Conservation (phyloP, 2,113 vertebrate species). For the Laterallus jamaicensis region DNA sequence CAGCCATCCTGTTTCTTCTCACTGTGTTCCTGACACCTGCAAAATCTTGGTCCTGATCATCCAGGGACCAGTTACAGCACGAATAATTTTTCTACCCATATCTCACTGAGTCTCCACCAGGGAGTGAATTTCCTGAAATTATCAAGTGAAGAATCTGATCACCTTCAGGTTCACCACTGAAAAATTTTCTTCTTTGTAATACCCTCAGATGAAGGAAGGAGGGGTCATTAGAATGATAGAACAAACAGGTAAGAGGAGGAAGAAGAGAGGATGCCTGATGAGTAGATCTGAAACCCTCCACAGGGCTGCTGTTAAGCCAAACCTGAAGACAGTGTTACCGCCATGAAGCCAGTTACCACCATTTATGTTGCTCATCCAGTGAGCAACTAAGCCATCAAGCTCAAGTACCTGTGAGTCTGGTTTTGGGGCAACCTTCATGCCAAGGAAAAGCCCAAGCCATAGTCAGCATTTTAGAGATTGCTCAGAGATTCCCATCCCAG, state of each 20-base stretch:
- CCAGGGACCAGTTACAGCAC: background rate
- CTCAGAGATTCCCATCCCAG: background rate
- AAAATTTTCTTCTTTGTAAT: background rate
- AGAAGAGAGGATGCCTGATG: background rate
- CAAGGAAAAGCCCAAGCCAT: background rate
- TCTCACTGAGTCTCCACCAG: background rate
- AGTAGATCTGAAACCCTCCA: background rate
- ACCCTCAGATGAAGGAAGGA: background rate
- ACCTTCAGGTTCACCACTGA: background rate
- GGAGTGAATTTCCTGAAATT: background rate
- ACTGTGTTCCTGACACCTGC: background rate
- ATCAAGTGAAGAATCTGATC: background rate
- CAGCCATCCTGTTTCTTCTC: background rate
- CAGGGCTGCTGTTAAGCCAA: background rate
- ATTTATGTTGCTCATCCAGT: background rate
- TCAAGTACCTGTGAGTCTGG: conserved; percentile 5
- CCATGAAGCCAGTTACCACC: background rate
- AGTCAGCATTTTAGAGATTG: conserved; percentile 24
- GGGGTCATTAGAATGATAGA: background rate
- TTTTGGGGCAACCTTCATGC: background rate
- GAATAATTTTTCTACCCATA: background rate
- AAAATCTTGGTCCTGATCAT: background rate
- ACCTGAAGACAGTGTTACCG: background rate
- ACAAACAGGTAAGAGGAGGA: background rate
- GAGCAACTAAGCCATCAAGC: background rate